Conservation (phyloP, 2,113 vertebrate species). For the Pluvianellus socialis region DNA sequence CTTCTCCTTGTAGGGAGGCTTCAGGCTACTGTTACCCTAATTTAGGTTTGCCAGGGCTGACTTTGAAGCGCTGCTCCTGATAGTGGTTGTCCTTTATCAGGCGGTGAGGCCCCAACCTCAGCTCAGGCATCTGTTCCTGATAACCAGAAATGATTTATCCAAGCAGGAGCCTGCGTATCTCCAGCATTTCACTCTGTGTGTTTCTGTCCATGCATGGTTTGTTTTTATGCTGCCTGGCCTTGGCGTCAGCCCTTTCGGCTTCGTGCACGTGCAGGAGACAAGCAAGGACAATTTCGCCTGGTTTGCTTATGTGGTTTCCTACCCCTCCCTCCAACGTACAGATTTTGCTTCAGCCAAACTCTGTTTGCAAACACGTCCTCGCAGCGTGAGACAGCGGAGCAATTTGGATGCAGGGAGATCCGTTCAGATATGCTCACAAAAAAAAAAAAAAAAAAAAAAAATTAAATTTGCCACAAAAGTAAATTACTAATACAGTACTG, state of each 20-base stretch:
- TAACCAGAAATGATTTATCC: conserved; percentile 30
- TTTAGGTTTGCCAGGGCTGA: background rate
- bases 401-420: background rate
- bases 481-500: background rate
- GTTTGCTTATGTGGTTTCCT: background rate
- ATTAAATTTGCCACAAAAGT: background rate
- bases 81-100: background rate
- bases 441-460: background rate
- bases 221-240: background rate
- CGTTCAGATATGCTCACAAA: background rate
- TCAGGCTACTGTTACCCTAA: background rate
- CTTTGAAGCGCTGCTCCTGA: background rate
- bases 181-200: background rate
- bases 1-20: background rate
- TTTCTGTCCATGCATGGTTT: background rate
- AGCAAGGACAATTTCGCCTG: background rate
- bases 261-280: accelerated
- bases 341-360: background rate
- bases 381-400: background rate
- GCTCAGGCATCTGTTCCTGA: conserved; percentile 18
- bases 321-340: background rate
- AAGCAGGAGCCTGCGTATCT: background rate
- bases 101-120: background rate
- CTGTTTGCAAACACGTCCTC: background rate
- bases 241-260: background rate